Percentiles rank a stretch among this genome's conserved stretches.
Conservation (phyloP, 2,797 vertebrate species). For the Ibycter americanus region DNA sequence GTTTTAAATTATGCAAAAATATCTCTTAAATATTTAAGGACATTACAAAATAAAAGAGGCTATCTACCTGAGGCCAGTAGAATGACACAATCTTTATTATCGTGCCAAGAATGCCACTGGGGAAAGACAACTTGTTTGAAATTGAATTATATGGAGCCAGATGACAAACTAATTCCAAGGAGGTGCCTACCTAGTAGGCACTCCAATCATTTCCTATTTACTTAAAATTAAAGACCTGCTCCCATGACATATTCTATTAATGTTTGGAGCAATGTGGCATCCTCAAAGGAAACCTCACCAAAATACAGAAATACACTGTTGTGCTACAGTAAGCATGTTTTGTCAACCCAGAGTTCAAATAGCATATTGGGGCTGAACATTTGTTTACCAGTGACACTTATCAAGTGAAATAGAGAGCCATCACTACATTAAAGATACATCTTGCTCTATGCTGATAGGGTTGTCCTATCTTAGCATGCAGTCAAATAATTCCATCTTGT, state of each 20-base stretch:
- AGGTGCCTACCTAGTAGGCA: background rate
- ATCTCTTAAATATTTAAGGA: background rate
- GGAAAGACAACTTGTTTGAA: background rate
- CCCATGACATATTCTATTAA: background rate
- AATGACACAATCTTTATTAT: background rate
- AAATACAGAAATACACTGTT: background rate
- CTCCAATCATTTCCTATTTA: background rate
- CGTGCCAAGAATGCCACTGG: background rate
- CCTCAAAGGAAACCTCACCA: background rate
- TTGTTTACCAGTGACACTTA: background rate
- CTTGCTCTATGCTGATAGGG: background rate
- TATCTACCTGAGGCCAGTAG: background rate
- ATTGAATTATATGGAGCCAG: background rate
- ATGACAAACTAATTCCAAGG: background rate
- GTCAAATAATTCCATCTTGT: background rate
- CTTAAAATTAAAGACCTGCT: background rate
- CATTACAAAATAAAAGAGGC: background rate
- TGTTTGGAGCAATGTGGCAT: background rate
- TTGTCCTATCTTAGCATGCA: background rate
- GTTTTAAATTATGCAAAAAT: slow-evolving; percentile 4
- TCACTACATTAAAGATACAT: background rate
- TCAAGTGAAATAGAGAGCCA: background rate
- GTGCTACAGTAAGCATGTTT: background rate
- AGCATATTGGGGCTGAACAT: background rate
- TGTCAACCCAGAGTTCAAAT: background rate